phyloP scores from a whole-genome alignment of 2,888 invertebrate species.

The Amphimallon solstitiale region DNA sequence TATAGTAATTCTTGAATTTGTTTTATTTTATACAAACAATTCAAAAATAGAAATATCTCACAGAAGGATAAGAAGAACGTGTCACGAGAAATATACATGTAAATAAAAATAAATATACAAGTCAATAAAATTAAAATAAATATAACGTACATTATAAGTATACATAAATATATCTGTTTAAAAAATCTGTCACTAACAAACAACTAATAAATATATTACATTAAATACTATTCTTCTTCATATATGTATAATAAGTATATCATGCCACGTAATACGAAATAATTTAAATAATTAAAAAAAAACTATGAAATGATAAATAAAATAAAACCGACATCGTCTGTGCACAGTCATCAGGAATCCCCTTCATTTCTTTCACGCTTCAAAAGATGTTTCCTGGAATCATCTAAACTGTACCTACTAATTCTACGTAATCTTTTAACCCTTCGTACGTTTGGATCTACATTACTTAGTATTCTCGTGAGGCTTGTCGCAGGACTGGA shows the following conservation, averaged over 20 bases:
- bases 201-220: constrained; percentile 15
- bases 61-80: too few species aligned
- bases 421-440: constrained; percentile 55
- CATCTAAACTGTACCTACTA: constrained; percentile 56
- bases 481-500: constrained; percentile 56
- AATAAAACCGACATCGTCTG: background rate
- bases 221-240: constrained; percentile 10
- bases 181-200: constrained; percentile 12
- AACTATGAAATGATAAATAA: background rate
- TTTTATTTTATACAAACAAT: too few species aligned
- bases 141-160: constrained; percentile 15
- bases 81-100: background rate
- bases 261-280: background rate
- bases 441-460: constrained; percentile 51
- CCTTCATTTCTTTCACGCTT: constrained; percentile 36
- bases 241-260: constrained; percentile 13
- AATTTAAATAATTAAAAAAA: constrained; percentile 1
- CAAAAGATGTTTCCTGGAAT: constrained; percentile 51
- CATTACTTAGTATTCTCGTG: constrained; percentile 52
- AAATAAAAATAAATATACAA: background rate
- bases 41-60: too few species aligned
- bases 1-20: too few species aligned
- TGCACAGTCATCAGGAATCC: constrained; percentile 7
- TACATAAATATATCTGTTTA: constrained; percentile 17
- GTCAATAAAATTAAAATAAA: background rate